These are phyloP conservation scores for Zaprionus tsacasi DNA, from an alignment of 1,140 invertebrate species.

Conservation along the genomic window DNA sequence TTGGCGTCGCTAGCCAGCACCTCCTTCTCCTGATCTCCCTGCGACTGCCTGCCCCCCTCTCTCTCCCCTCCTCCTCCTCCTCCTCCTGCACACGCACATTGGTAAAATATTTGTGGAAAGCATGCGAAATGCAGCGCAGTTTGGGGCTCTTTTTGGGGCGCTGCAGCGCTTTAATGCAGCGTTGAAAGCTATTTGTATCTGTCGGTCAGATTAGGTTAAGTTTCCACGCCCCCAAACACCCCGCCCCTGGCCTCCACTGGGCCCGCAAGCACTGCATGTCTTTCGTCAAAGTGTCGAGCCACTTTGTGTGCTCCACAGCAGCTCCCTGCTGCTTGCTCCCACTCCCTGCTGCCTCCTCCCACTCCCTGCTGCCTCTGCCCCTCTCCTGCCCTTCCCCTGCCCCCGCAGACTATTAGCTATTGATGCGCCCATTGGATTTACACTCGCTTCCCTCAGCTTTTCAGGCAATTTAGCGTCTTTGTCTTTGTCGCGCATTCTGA, in stretches of 20 bases:
- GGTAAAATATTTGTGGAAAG: conserved; percentile 76
- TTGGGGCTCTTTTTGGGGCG: conserved; percentile 15
- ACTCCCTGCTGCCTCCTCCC: conserved; percentile 14
- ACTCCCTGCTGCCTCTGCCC: background rate
- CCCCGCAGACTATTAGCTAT: conserved; percentile 42
- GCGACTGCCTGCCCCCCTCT: background rate
- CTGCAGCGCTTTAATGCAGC: conserved; percentile 71
- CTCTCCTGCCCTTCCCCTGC: background rate
- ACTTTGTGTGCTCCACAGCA: conserved; percentile 47
- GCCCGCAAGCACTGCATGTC: conserved; percentile 64
- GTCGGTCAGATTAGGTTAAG: conserved; percentile 81
- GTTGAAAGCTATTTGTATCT: conserved; percentile 82
- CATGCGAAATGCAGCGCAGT: conserved; percentile 75
- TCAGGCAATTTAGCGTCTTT: conserved; percentile 62
- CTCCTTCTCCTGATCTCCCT: background rate
- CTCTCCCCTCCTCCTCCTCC: conserved; percentile 17
- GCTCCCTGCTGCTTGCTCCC: conserved; percentile 13
- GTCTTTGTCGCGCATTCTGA: conserved; percentile 67
- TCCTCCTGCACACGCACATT: conserved; percentile 54
- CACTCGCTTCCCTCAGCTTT: conserved; percentile 14
- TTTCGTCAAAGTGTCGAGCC: conserved; percentile 81
- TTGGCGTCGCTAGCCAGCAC: conserved; percentile 34
- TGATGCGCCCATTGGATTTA: conserved; percentile 40
- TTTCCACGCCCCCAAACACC: conserved; percentile 35
- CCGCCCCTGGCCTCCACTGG: background rate